A percentile compares a stretch with the other conserved stretches of the same genome.
phyloP scores from a whole-genome alignment of 2,888 invertebrate genomes.

The Tribolium freemani region DNA sequence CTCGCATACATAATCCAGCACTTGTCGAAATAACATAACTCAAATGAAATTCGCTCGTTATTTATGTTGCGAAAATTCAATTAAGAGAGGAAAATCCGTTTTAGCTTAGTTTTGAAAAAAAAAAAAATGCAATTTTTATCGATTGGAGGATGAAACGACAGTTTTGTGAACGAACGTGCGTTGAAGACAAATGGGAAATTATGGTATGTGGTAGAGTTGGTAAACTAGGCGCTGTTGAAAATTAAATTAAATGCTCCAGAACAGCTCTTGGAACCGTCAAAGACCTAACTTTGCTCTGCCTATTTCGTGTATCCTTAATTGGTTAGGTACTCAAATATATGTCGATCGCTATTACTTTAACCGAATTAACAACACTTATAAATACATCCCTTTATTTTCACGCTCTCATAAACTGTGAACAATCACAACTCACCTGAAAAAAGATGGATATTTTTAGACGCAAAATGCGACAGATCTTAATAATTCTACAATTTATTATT shows the following conservation, averaged over 20 bases:
- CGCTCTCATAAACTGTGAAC: too few relatives aligned
- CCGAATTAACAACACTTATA: conserved; percentile 7
- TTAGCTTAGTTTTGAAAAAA: too few relatives aligned
- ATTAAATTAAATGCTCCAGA: conserved; percentile 51
- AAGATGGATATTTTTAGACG: too few relatives aligned
- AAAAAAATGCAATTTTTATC: not conserved
- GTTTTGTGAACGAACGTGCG: conserved; percentile 9
- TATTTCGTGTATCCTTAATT: conserved; percentile 51
- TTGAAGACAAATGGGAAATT: conserved; percentile 37
- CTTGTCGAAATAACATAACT: too few relatives aligned
- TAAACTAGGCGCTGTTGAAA: conserved; percentile 46
- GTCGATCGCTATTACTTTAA: conserved; percentile 37
- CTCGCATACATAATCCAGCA: too few relatives aligned
- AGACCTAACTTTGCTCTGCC: conserved; percentile 48
- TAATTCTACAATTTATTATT: too few relatives aligned
- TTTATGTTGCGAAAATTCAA: too few relatives aligned
- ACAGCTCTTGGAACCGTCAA: conserved; percentile 51
- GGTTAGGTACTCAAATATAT: conserved; percentile 48
- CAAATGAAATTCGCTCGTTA: too few relatives aligned
- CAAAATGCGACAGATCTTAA: too few relatives aligned
- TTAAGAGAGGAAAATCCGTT: too few relatives aligned
- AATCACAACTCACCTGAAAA: too few relatives aligned
- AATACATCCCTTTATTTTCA: not conserved
- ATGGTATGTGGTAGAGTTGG: conserved; percentile 36
- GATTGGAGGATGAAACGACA: conserved; percentile 8